Evolutionary conservation across 2,888 invertebrate species (phyloP), one percentile per base, ranked within the genome.

Genomic region (Frankliniella intonsa): DNA sequence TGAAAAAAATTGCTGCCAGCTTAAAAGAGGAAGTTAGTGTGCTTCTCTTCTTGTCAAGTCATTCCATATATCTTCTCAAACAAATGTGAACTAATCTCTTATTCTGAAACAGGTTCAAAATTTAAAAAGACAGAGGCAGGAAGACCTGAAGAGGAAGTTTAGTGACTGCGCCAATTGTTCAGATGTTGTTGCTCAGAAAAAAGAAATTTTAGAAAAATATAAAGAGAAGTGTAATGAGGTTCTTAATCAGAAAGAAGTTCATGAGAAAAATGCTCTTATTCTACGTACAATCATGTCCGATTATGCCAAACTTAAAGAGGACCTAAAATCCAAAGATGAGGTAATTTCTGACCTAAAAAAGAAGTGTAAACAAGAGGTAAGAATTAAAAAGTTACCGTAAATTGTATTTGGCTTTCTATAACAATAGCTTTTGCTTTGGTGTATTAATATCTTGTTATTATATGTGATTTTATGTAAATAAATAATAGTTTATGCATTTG

Each of bases 141-240:
- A 76, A 22, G 69, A 76, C 5, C 9, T 76, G 22, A 76, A 12
- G 25, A 76, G 25, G 11, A 11, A 62, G 62, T 14, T 25, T 14
- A 55, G 55, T 55, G 55, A 5, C 5, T 55, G 55, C 14, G 19
- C 55, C 14, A 12, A 55, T 76, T 76, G 51, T 25, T 17, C 55
- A 11, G 14, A 55, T 19, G 14, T 17, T 11, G 9, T 22, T 81
- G 81, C 62, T 22, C 38, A 11, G 51, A 50, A 9, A 81, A 50
- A 17, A 81, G 38, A 11, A 81, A 25, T 19, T 81, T 81, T 81
- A 38, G 51, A 50, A 50, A 81, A 81, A 50, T 50, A 81, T 17
- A 11, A 81, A n/a, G 50, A 81, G 0, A 62, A 19, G 62, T 17
- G 19, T n/a, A 62, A 62, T 62, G 62, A 62, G 0, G 3, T 62